Conservation (phyloP, 2,113 vertebrate species). For the Echinops telfairi region DNA sequence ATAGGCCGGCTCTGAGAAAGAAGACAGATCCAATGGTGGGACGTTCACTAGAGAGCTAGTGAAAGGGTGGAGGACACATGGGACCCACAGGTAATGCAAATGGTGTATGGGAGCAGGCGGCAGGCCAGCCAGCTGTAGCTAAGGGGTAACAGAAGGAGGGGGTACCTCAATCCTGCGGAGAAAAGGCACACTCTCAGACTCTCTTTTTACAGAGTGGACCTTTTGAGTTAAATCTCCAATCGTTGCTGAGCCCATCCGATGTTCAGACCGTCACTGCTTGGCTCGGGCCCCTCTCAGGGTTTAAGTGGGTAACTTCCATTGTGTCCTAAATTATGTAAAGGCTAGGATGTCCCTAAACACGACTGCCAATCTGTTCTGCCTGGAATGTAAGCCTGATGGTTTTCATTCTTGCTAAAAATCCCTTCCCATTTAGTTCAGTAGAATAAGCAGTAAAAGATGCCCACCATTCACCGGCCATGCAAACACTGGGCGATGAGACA, state of each 20-base stretch:
- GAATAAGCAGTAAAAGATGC: background rate
- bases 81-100: background rate
- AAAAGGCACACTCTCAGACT: background rate
- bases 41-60: background rate
- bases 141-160: background rate
- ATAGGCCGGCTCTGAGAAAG: too few relatives aligned
- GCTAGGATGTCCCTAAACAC: background rate
- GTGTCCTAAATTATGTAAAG: background rate
- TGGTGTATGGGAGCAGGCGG: background rate
- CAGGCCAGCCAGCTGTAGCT: background rate
- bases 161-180: background rate
- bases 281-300: background rate
- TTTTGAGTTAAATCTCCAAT: background rate
- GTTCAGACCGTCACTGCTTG: background rate
- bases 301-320: background rate
- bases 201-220: background rate
- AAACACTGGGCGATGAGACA: background rate
- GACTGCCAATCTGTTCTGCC: background rate
- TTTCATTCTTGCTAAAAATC: background rate
- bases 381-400: background rate
- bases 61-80: background rate
- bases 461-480: background rate
- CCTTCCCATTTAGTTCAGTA: background rate
- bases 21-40: too few relatives aligned
- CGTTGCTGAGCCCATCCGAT: background rate